phyloP scores from a whole-genome alignment of 2,113 vertebrate species.

The Thamnophis sirtalis region DNA sequence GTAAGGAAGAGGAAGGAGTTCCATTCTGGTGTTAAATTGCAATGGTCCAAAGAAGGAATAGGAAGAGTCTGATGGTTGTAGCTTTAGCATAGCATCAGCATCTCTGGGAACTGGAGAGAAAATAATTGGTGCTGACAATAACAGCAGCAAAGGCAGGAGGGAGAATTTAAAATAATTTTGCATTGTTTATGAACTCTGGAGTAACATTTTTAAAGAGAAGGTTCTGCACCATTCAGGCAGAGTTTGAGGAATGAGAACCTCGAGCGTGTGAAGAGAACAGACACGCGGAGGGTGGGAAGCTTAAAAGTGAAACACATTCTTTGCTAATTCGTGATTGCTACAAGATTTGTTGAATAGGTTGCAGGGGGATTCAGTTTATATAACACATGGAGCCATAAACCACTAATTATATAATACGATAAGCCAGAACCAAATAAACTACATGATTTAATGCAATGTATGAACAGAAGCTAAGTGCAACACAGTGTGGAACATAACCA shows the following conservation, averaged over 20 bases:
- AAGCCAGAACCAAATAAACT: neutral
- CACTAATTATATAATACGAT: neutral
- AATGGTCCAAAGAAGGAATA: neutral
- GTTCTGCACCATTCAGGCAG: neutral
- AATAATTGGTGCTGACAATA: neutral
- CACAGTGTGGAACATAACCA: neutral
- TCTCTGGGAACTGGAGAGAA: neutral
- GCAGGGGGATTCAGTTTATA: neutral
- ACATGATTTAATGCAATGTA: neutral
- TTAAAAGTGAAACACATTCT: neutral
- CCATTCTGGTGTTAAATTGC: neutral
- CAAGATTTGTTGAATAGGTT: neutral
- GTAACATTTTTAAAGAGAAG: neutral
- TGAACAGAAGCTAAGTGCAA: neutral
- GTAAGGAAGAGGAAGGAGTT: neutral
- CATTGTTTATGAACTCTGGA: neutral
- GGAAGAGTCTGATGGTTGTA: neutral
- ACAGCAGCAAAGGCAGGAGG: neutral
- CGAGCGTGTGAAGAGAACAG: neutral
- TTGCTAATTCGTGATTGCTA: neutral
- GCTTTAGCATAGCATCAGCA: neutral
- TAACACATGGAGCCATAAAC: neutral
- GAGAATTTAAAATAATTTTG: neutral
- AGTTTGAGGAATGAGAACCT: neutral
- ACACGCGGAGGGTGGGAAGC: neutral